Base-by-base conservation (phyloP, 2,888 invertebrate genomes). In the Leptinotarsa peninsularis region DNA sequence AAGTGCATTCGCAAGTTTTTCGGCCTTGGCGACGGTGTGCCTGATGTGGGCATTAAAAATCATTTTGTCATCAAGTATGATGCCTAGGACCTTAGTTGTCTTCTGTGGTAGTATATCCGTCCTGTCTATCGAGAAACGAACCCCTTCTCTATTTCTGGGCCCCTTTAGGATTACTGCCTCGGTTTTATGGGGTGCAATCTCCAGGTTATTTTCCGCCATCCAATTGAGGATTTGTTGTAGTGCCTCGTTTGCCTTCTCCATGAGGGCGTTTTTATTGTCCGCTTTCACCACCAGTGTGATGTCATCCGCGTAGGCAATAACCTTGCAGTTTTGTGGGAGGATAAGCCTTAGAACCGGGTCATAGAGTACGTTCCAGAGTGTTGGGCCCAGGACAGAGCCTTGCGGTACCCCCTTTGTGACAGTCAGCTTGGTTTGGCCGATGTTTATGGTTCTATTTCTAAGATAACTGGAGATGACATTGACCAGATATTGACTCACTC, bases 101-200 rank as follows among this genome's bases (percentile, higher is more conserved):
- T 70, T 58, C 68, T 50, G 18, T 66, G 66, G 13, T 21, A 15
- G 13, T 70, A 67, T 27, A 15, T 21, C 50, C 15, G 14, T n/a
- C 4, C 73, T 73, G 1, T 27, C 54, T 4, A 75, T 18, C 2
- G 17, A 50, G 14, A 77, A 56, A 10, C 18, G 21, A n/a, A 77
- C 5, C 43, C 58, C 21, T 15, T 66, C 50, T 17, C 67, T 4
- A 13, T 73, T 54, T 54, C 76, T 52, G 43, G n/a, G 58, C 1
- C 76, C 71, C 3, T 23, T 63, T 0, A 67, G 4, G 2, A 76
- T 67, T 0, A 76, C 33, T 13, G 74, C 33, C 49, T 74, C 74
- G 2, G 74, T 76, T 69, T 76, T 74, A 7, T 71, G 27, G 13
- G 74, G 58, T 1, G 67, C 68, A n/a, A 76, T 15, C 5, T 14